phyloP scores from a whole-genome alignment of 2,888 invertebrate species.

The Polymixis flavicincta region DNA sequence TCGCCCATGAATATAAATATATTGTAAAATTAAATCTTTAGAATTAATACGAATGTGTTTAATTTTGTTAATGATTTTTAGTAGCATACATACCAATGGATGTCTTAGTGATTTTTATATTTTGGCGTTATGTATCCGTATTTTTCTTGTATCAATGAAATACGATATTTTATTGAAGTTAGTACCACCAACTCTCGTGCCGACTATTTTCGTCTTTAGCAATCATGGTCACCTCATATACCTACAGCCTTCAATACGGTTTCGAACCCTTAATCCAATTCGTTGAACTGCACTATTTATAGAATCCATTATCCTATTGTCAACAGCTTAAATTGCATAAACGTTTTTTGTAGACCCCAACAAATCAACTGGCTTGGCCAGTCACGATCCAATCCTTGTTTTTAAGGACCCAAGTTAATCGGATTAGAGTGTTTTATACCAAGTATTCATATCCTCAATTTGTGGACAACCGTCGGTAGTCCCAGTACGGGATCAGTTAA shows the following conservation, averaged over 20 bases:
- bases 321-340: conserved; percentile 35
- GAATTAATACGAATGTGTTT: conserved; percentile 3
- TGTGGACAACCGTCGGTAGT: conserved; percentile 50
- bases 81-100: background rate
- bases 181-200: too few species aligned
- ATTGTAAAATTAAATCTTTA: background rate
- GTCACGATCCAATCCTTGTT: conserved; percentile 33
- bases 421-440: conserved; percentile 48
- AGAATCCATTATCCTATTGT: conserved; percentile 65
- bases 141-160: background rate
- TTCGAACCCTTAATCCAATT: conserved; percentile 23
- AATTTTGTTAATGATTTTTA: background rate
- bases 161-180: background rate
- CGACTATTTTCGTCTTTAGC: background rate
- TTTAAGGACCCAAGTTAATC: conserved; percentile 38
- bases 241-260: background rate
- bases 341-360: conserved; percentile 39
- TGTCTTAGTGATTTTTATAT: too few species aligned
- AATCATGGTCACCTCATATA: background rate
- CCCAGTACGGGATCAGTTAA: conserved; percentile 65
- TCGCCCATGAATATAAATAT: background rate
- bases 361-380: conserved; percentile 26
- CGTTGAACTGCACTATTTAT: conserved; percentile 41
- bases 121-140: background rate
- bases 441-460: conserved; percentile 78